These are phyloP conservation scores for Polydrusus cervinus DNA, from an alignment of 2,888 invertebrate species.

Conservation along the genomic window DNA sequence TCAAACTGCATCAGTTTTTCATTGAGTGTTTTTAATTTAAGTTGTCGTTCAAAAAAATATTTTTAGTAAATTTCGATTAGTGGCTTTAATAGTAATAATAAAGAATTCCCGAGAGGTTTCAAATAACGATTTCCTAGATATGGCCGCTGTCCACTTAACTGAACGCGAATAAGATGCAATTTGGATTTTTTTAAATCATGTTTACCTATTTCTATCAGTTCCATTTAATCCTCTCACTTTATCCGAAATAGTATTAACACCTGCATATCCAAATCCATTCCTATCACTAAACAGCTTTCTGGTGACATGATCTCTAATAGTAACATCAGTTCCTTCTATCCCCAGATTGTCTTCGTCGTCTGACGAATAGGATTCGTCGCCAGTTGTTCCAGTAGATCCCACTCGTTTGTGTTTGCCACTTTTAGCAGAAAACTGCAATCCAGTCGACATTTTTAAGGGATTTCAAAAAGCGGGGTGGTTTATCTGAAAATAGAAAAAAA, in stretches of 20 bases:
- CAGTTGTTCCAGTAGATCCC: conserved; percentile 73
- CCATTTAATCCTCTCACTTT: conserved; percentile 62
- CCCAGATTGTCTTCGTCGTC: conserved; percentile 72
- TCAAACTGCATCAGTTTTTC: too few relatives aligned
- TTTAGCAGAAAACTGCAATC: conserved; percentile 22
- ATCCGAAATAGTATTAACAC: conserved; percentile 68
- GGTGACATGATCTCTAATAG: conserved; percentile 69
- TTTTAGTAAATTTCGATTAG: too few relatives aligned
- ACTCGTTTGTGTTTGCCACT: conserved; percentile 63
- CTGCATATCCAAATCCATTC: conserved; percentile 58
- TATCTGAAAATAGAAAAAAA: conserved; percentile 14
- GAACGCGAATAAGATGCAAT: too few relatives aligned
- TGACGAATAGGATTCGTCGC: conserved; percentile 74
- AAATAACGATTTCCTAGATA: too few relatives aligned
- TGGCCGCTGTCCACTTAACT: too few relatives aligned
- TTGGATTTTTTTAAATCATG: too few relatives aligned
- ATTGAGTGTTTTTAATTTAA: too few relatives aligned
- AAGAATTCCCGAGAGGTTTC: too few relatives aligned
- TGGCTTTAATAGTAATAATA: too few relatives aligned
- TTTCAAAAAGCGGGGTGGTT: background rate
- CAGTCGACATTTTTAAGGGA: conserved; percentile 23
- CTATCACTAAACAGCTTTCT: conserved; percentile 69
- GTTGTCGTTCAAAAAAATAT: too few relatives aligned
- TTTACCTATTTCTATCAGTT: conserved; percentile 62
- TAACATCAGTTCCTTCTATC: conserved; percentile 69